Percentiles rank a stretch among this genome's conserved stretches.
phyloP scores from a whole-genome alignment of 2,797 vertebrate genomes.

The Poeciliopsis paucimaculata region DNA sequence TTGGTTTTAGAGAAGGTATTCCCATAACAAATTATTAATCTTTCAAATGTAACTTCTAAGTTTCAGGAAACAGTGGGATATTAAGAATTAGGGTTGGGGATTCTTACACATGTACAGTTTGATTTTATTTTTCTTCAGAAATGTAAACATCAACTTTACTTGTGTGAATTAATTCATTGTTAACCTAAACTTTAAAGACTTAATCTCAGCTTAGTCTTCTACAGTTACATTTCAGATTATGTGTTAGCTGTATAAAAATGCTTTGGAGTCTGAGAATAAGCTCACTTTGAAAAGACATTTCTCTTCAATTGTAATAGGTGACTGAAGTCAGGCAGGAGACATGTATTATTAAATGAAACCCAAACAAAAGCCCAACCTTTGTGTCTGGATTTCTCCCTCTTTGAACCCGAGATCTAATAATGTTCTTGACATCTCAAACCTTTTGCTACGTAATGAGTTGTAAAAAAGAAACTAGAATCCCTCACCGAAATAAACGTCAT shows the following conservation, averaged over 20 bases:
- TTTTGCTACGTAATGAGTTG: neutral
- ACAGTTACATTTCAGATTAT: slow-evolving; percentile 1
- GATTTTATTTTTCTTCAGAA: neutral
- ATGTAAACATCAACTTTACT: neutral
- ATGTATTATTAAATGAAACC: neutral
- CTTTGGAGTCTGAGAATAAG: neutral
- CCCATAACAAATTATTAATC: neutral
- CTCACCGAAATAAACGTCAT: neutral
- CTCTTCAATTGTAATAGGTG: too few relatives aligned
- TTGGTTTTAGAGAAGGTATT: neutral
- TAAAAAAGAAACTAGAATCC: neutral
- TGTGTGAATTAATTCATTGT: neutral
- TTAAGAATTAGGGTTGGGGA: too few relatives aligned
- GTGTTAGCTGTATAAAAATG: neutral
- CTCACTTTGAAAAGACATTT: neutral
- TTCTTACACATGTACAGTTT: too few relatives aligned
- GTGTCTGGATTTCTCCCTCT: neutral
- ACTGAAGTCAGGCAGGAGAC: neutral
- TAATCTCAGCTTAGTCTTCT: neutral
- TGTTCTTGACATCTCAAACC: neutral
- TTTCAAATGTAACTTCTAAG: neutral
- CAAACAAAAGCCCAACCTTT: neutral
- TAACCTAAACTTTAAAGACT: neutral
- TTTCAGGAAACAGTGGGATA: neutral
- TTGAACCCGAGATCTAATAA: neutral